phyloP scores from a whole-genome alignment of 2,797 vertebrate species.

The Microctenopoma lineatum region DNA sequence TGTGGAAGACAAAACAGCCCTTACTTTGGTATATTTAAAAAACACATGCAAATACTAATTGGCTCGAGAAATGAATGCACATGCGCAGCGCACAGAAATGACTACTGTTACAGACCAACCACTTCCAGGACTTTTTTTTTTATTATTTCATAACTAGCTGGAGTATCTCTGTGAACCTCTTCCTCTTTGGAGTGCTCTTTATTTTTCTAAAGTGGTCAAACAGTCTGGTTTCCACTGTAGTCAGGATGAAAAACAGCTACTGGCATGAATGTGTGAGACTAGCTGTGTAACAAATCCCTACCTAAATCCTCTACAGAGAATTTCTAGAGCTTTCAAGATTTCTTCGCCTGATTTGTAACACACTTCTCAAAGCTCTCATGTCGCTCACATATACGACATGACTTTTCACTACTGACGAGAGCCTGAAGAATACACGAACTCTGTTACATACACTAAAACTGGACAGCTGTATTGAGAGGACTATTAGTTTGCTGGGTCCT shows the following conservation, averaged over 20 bases:
- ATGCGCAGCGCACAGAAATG: neutral
- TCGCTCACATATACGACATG: too few relatives aligned
- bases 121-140: neutral
- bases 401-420: neutral
- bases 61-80: neutral
- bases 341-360: neutral
- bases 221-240: conserved; percentile 1
- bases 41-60: conserved; percentile 28
- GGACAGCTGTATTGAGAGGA: neutral
- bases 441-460: neutral
- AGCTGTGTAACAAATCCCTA: neutral
- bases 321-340: neutral
- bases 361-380: neutral
- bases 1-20: conserved; percentile 64
- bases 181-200: conserved; percentile 10
- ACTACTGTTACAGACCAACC: neutral
- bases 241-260: neutral
- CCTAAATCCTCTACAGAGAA: neutral
- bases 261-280: neutral
- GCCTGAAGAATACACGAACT: neutral
- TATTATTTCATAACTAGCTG: neutral
- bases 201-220: neutral
- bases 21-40: conserved; percentile 41
- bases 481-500: conserved; percentile 2
- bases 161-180: neutral